Conservation (phyloP, 2,888 invertebrate species). For the Pseudeuparius sepicola region DNA sequence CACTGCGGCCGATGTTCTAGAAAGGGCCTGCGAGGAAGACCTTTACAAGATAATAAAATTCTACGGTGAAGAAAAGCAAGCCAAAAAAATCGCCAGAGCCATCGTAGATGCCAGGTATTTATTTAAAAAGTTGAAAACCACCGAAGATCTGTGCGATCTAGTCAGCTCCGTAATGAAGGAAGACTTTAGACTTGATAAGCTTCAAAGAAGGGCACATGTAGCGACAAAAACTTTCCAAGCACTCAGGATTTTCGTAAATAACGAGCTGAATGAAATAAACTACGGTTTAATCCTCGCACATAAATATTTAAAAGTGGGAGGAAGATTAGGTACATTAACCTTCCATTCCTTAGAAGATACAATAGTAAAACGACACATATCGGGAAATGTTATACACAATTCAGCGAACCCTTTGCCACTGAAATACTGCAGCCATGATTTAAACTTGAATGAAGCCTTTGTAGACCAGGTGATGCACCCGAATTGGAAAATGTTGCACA, state of each 20-base stretch:
- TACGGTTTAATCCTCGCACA: conserved; percentile 73
- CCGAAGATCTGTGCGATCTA: conserved; percentile 63
- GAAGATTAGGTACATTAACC: conserved; percentile 70
- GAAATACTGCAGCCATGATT: conserved; percentile 56
- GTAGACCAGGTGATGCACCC: conserved; percentile 51
- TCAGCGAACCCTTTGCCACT: conserved; percentile 60
- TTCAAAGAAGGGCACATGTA: conserved; percentile 64
- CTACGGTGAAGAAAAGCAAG: conserved; percentile 85
- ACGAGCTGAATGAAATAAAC: conserved; percentile 91
- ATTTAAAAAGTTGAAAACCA: conserved; percentile 60
- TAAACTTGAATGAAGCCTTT: conserved; percentile 49
- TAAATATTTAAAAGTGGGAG: conserved; percentile 65
- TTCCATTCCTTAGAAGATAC: conserved; percentile 93
- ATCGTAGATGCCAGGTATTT: conserved; percentile 68
- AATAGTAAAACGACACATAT: conserved; percentile 82
- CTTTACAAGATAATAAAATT: conserved; percentile 75
- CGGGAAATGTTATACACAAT: conserved; percentile 64
- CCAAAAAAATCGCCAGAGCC: conserved; percentile 77
- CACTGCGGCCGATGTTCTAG: conserved; percentile 81
- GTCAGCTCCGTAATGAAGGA: conserved; percentile 39
- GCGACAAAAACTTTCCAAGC: conserved; percentile 94
- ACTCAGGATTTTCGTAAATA: conserved; percentile 88
- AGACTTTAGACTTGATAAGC: conserved; percentile 51
- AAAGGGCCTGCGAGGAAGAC: conserved; percentile 66
- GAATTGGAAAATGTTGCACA: conserved; percentile 70